These are phyloP conservation scores for Cylindroiulus punctatus DNA, from an alignment of 2,888 invertebrate species.

Conservation along the genomic window DNA sequence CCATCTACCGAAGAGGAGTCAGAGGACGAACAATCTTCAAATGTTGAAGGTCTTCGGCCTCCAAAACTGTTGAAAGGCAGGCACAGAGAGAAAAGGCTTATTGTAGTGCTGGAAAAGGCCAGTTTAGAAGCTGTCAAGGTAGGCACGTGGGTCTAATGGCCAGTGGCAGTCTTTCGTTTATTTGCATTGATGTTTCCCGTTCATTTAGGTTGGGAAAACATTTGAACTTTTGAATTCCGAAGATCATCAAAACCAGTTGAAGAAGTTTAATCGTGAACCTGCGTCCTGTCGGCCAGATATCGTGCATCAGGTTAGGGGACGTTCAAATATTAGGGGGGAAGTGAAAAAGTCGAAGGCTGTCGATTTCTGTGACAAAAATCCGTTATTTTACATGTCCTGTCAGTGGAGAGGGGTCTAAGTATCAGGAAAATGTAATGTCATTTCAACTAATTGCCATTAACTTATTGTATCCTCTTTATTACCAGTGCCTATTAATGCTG, in stretches of 20 bases:
- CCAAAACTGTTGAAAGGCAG: constrained; percentile 15
- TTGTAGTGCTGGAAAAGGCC: constrained; percentile 92
- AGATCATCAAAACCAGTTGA: constrained; percentile 85
- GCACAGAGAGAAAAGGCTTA: constrained; percentile 76
- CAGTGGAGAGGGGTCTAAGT: too few relatives aligned
- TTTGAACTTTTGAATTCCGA: constrained; percentile 95
- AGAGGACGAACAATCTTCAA: not conserved
- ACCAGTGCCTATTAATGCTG: constrained; percentile 88
- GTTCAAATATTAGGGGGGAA: too few relatives aligned
- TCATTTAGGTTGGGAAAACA: constrained; percentile 79
- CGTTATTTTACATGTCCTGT: too few relatives aligned
- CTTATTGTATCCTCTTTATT: constrained; percentile 55
- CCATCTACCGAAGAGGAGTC: not conserved
- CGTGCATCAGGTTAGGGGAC: constrained; percentile 82
- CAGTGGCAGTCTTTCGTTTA: not conserved
- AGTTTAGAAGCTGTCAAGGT: constrained; percentile 97
- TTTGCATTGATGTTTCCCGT: not conserved
- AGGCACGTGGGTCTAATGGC: constrained; percentile 59
- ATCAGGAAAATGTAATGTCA: too few relatives aligned
- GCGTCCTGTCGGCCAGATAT: constrained; percentile 95
- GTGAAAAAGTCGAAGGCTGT: too few relatives aligned
- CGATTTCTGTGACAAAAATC: too few relatives aligned
- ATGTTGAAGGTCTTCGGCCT: not conserved
- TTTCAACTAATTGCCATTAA: too few relatives aligned
- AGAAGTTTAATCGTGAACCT: constrained; percentile 86